Evolutionary conservation across 2,888 invertebrate genomes (phyloP).

Genomic region (Brassicogethes aeneus): DNA sequence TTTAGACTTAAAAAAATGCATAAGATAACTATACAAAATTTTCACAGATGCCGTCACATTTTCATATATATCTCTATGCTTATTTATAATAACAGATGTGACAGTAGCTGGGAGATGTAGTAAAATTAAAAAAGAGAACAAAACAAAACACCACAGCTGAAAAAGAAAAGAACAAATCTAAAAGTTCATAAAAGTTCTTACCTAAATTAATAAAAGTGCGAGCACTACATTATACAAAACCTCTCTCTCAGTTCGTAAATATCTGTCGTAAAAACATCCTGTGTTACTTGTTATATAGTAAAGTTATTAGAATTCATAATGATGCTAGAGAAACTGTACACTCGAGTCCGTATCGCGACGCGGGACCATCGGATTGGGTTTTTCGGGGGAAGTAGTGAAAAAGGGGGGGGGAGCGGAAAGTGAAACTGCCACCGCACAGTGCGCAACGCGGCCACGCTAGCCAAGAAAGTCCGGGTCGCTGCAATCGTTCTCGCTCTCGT

Average conservation of each 20-base stretch:
- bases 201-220: constrained; percentile 5
- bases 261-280: constrained; percentile 1
- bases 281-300: no score
- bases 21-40: constrained; percentile 30
- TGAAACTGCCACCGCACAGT: constrained; percentile 22
- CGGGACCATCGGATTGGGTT: neutral
- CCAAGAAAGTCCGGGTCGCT: constrained; percentile 47
- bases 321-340: constrained; percentile 12
- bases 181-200: neutral
- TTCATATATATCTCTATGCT: constrained; percentile 3
- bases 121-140: constrained; percentile 3
- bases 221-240: constrained; percentile 17
- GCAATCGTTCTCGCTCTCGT: constrained; percentile 57
- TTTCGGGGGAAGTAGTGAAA: no score
- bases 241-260: constrained; percentile 1
- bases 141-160: constrained; percentile 1
- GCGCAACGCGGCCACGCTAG: constrained; percentile 14
- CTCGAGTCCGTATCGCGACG: constrained; percentile 1
- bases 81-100: constrained; percentile 3
- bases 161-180: constrained; percentile 7
- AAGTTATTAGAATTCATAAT: no score
- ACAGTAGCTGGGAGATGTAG: neutral
- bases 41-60: constrained; percentile 25
- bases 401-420: constrained; percentile 1
- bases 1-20: constrained; percentile 22